These are phyloP conservation scores for Gallinago undulata DNA, from an alignment of 2,113 vertebrate species.

Conservation along the genomic window DNA sequence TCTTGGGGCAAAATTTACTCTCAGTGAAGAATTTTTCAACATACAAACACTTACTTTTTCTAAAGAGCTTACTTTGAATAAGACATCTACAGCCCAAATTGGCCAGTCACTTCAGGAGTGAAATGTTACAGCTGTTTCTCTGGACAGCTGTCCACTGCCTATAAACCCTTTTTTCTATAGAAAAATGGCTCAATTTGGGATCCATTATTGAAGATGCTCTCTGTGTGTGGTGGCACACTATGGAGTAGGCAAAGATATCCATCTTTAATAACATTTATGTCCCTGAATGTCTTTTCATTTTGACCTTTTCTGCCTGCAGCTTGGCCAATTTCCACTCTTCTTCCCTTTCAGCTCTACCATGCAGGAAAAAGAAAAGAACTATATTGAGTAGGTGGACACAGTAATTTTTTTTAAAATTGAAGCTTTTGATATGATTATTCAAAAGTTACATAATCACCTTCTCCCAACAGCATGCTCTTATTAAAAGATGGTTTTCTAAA, in stretches of 20 bases:
- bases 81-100: neutral
- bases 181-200: neutral
- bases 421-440: neutral
- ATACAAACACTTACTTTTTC: neutral
- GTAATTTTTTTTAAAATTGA: neutral
- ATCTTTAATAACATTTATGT: neutral
- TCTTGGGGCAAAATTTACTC: neutral
- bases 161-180: neutral
- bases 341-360: neutral
- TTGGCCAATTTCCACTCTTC: neutral
- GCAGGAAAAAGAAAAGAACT: neutral
- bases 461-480: neutral
- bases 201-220: neutral
- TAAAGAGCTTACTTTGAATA: neutral
- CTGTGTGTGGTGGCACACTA: neutral
- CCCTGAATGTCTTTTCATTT: neutral
- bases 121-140: neutral
- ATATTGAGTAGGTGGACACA: neutral
- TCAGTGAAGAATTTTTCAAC: neutral
- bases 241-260: neutral
- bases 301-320: neutral
- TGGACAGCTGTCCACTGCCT: neutral
- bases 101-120: neutral
- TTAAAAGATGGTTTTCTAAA: neutral
- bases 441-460: neutral